Evolutionary conservation across 2,797 vertebrate species (phyloP), one percentile per base, ranked within the genome.

Genomic region (Vultur gryphus): DNA sequence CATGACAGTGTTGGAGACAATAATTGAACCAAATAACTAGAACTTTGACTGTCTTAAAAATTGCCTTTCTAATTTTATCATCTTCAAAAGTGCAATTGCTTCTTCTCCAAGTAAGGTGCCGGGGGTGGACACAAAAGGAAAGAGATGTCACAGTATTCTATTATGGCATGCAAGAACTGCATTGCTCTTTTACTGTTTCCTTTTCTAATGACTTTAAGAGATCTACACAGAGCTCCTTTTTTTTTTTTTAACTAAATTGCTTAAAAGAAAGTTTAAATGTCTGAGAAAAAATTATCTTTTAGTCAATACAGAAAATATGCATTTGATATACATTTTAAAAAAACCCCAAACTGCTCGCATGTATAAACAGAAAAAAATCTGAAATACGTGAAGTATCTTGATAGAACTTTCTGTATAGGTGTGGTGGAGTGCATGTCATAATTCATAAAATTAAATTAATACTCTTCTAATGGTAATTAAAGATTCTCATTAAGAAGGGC

Each of bases 381-480:
- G 20, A 59, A 83, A 82, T 49, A 78, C 64, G 46, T 13, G 5
- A 89, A 93, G 72, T 49, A 59, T 24, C 67, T 72, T 51, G 43
- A 59, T 57, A 81, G 58, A 84, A 71, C 55, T 91, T 96, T 73
- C 81, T 61, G 37, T 35, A 84, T 61, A 75, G 75, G 69, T 72
- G 76, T 83, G 84, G 73, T 94, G 71, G 48, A 91, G 57, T 43
- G 90, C 25, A 67, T 72, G 94, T 95, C 87, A 96, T 97, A 97
- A 98, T 97, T 98, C 93, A 97, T 95, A 94, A 97, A 95, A 97
- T 94, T 96, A 97, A 98, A 98, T 98, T 97, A 98, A 98, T 98
- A 97, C 59, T 90, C 95, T 97, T 97, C 95, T 93, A 98, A 97
- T 95, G 93, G 97, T 98, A 98, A 98, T 98, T 98, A 98, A 98